Base-by-base conservation (phyloP, 2,888 invertebrate species). In the Cryptus armator region DNA sequence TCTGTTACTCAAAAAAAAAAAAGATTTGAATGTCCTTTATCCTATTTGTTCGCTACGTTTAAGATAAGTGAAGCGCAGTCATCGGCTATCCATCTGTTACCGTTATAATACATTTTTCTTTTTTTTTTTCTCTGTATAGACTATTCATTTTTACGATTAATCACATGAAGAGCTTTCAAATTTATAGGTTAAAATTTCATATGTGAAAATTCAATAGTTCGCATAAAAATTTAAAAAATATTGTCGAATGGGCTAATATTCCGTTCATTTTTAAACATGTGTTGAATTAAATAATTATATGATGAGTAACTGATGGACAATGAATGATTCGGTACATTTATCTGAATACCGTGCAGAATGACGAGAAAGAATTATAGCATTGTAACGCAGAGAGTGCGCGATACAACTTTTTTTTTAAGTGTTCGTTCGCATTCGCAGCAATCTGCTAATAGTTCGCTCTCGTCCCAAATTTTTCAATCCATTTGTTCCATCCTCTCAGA, bases 11-110 rank as follows among this genome's bases (percentile, higher is more conserved):
- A 62, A 75, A 43, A 75, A 71, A 29, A 71, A 29, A 72, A 68
- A 71, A 70, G 79, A 82, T 72, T 76, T 78, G 48, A 67, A 46
- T 66, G 70, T 16, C 62, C 74, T 62, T 46, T 3, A 19, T 37
- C 16, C 32, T 62, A 4, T 62, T 32, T 14, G 7, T 62, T 62
- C 29, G 6, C 12, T 32, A 14, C 5, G 10, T 67, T 68, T 6
- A 7, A 29, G 24, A 24, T 19, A 43, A 53, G 19, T 56, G 12
- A 56, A 53, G 19, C 62, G 10, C 62, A 14, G 62, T 14, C 32
- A 32, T 6, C 7, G 62, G 32, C n/a, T 29, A 62, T 7, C 14
- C 29, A 32, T 56, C 56, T 19, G 53, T 53, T 19, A 53, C 19
- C 12, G 24, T 12, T 12, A 12, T 5, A 24, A 56, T 10, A 19